Evolutionary conservation across 1,140 invertebrate species (phyloP), one percentile per base, ranked within the genome.

Genomic region (Ylistrum balloti): DNA sequence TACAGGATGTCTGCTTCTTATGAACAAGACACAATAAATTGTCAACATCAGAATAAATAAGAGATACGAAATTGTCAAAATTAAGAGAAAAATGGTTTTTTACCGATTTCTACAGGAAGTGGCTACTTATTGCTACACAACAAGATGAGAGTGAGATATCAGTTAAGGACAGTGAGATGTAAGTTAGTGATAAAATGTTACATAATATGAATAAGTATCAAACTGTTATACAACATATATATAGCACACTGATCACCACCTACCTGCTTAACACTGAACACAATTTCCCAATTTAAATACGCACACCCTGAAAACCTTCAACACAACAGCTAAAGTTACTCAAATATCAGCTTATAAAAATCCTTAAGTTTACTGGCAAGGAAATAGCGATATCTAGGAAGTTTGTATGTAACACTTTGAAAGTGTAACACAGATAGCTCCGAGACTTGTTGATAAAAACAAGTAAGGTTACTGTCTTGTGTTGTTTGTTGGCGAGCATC

Each of bases 371-470:
- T 74, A 74, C 56, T 74, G 56, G 56, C 56, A 74, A 74, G 56
- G 56, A 74, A 74, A 74, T 74, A 74, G 56, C 22, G 5, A n/a
- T 74, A 74, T 74, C 56, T n/a, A 74, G 56, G 56, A 74, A 74
- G 56, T 74, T n/a, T 74, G 56, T 38, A 38, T 38, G 35, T 56
- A 56, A 56, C 45, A 56, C 15, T 56, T 56, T 56, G 45, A 56
- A 56, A 56, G 45, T 56, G 45, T 74, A 74, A n/a, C 56, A 74
- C 1, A 74, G 56, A 74, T 74, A 74, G 22, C 56, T 28, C 9
- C 28, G 56, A 74, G 56, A n/a, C 35, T 38, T 5, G 35, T n/a
- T n/a, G 35, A 13, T 7, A 13, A 38, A 7, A 38, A 17, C 5
- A 74, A 0, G 56, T 45, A 0, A 45, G 41, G 41, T 45, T 45